These are phyloP conservation scores for Xiphophorus birchmanni DNA, from an alignment of 2,797 vertebrate genomes.

Conservation along the genomic window DNA sequence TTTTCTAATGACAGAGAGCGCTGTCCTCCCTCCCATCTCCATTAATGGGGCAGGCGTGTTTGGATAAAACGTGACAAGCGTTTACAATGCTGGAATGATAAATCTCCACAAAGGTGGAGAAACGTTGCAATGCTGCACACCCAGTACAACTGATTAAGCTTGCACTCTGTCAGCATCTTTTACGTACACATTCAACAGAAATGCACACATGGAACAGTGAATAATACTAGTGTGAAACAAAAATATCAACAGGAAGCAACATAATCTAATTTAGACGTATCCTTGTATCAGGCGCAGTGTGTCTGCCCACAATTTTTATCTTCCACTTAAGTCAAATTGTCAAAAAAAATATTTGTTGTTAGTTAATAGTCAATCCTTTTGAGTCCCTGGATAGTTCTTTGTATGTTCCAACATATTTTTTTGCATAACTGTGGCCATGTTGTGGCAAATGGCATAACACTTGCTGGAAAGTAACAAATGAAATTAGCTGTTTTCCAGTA, in stretches of 20 bases:
- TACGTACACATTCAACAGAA: background rate
- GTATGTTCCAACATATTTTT: background rate
- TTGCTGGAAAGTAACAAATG: background rate
- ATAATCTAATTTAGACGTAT: constrained; percentile 42
- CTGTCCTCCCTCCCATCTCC: constrained; percentile 58
- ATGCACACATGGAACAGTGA: constrained; percentile 2
- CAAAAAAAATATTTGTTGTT: constrained; percentile 69
- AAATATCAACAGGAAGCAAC: constrained; percentile 34
- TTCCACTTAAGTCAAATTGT: constrained; percentile 48
- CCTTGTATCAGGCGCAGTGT: constrained; percentile 29
- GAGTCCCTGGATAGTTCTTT: background rate
- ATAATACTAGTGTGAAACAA: constrained; percentile 10
- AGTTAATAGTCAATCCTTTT: constrained; percentile 69
- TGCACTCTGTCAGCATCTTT: constrained; percentile 39
- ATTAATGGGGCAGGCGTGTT: constrained; percentile 69
- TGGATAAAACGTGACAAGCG: constrained; percentile 66
- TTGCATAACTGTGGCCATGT: background rate
- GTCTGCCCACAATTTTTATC: constrained; percentile 40
- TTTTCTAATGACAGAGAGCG: constrained; percentile 75
- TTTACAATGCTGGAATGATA: constrained; percentile 65
- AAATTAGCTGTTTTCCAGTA: background rate
- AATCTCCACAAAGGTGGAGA: constrained; percentile 61
- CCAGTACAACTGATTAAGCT: constrained; percentile 54
- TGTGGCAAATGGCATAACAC: background rate
- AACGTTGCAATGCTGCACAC: constrained; percentile 37